These are phyloP conservation scores for Zosterops japonicus DNA, from an alignment of 2,113 vertebrate genomes.

Conservation along the genomic window DNA sequence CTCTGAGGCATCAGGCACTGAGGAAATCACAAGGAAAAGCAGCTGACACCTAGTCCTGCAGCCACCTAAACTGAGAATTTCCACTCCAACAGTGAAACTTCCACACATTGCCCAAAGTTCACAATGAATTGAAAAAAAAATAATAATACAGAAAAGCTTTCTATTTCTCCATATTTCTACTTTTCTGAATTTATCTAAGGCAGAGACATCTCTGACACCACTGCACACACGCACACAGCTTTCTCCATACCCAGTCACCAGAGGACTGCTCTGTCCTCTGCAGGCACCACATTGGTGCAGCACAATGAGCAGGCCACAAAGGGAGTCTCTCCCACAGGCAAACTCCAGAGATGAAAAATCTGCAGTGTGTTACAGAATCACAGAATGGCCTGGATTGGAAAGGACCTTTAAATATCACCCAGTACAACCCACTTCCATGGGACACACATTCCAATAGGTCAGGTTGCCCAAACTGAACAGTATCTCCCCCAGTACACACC, in stretches of 20 bases:
- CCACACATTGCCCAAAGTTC: not conserved
- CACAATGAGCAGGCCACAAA: not conserved
- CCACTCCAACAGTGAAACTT: not conserved
- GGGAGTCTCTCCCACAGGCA: not conserved
- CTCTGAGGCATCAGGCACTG: not conserved
- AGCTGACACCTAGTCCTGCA: not conserved
- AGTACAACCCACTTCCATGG: not conserved
- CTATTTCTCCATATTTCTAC: not conserved
- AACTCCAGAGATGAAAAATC: not conserved
- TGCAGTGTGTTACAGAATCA: not conserved
- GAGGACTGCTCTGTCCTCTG: not conserved
- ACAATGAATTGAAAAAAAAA: not conserved
- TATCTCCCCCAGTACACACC: accelerated
- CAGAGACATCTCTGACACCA: not conserved
- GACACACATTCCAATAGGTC: not conserved
- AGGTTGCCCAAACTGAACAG: not conserved
- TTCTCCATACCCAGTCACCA: not conserved
- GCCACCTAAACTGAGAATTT: not conserved
- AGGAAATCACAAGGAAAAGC: not conserved
- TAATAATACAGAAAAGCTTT: not conserved
- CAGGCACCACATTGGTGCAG: not conserved
- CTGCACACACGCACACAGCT: not conserved
- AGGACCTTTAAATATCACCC: not conserved
- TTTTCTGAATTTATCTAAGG: not conserved
- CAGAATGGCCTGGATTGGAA: not conserved